Percentiles rank a stretch among this genome's conserved stretches.
Evolutionary conservation across 2,797 vertebrate genomes (phyloP).

Genomic region (Toxotes lorentzi): DNA sequence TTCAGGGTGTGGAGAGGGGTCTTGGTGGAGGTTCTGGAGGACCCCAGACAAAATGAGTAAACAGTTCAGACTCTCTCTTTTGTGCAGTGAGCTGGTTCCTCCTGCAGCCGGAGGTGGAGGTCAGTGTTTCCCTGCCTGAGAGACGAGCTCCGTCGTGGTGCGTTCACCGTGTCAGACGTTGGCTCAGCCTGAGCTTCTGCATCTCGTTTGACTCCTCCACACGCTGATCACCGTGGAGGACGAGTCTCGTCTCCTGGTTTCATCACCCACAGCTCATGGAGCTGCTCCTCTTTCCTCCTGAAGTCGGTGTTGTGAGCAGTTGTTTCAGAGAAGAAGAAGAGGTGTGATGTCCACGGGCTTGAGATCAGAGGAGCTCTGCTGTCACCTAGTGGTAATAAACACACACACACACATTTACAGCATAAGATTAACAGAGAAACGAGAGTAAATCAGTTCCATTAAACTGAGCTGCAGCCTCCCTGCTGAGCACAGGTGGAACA

Average conservation of each 20-base stretch:
- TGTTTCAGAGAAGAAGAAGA: neutral
- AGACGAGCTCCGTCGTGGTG: neutral
- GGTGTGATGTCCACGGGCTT: no score
- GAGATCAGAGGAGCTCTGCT: conserved; percentile 33
- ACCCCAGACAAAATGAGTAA: neutral
- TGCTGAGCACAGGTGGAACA: neutral
- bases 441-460: neutral
- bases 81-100: no score
- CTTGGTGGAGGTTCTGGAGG: neutral
- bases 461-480: neutral
- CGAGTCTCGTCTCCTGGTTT: neutral
- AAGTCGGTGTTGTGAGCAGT: neutral
- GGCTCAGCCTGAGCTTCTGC: neutral
- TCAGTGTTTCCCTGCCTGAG: no score
- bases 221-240: neutral
- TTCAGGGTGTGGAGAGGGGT: neutral
- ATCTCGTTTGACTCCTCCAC: no score
- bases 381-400: conserved; percentile 43
- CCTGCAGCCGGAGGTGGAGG: no score
- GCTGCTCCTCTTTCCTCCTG: neutral
- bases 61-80: neutral
- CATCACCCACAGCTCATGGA: neutral
- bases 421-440: no score
- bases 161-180: conserved; percentile 9
- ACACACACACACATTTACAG: neutral